Conservation (phyloP, 1,140 invertebrate species). For the Maniola jurtina region DNA sequence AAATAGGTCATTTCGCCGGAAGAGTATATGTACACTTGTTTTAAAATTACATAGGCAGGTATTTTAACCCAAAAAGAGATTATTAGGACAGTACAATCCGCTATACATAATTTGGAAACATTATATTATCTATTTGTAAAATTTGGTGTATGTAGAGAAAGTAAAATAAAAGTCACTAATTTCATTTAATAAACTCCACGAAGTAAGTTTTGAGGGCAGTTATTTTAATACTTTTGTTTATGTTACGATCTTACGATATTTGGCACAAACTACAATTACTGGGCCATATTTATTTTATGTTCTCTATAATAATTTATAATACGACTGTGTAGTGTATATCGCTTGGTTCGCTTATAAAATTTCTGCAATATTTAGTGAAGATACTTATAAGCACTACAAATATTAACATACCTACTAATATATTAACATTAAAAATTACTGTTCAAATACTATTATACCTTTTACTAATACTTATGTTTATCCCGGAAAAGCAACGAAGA, state of each 20-base stretch:
- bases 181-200: neutral
- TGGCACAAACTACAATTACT: conserved; percentile 1
- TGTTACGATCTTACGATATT: neutral
- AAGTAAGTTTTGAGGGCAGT: neutral
- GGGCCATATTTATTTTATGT: neutral
- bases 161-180: too few relatives aligned
- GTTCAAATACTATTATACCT: too few relatives aligned
- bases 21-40: conserved; percentile 37
- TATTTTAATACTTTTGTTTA: conserved; percentile 2
- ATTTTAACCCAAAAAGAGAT: conserved; percentile 40
- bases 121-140: neutral
- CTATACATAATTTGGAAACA: neutral
- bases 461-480: too few relatives aligned
- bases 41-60: conserved; percentile 37
- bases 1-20: conserved; percentile 57
- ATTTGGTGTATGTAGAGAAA: neutral
- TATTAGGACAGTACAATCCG: conserved; percentile 27
- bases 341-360: too few relatives aligned
- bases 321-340: too few relatives aligned
- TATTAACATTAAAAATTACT: too few relatives aligned
- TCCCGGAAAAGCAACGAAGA: too few relatives aligned
- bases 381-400: too few relatives aligned
- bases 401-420: too few relatives aligned
- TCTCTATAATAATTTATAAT: too few relatives aligned
- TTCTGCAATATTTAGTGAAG: too few relatives aligned